Conservation (phyloP, 2,113 vertebrate genomes). For the Aegypius monachus region DNA sequence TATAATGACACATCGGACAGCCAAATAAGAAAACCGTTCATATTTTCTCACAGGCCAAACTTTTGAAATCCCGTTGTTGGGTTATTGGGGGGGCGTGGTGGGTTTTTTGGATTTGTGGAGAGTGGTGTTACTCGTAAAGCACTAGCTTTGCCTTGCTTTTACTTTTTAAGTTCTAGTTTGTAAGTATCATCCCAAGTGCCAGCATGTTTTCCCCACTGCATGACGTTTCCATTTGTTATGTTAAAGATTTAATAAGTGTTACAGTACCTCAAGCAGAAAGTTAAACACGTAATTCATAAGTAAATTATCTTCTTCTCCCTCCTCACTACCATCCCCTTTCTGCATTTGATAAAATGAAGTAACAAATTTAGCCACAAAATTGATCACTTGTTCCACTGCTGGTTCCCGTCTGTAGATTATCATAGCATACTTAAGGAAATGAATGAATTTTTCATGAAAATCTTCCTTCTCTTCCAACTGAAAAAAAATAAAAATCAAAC, state of each 20-base stretch:
- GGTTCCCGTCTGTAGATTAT: slow-evolving; percentile 90
- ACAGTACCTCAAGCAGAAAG: slow-evolving; percentile 89
- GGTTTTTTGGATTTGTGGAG: background rate
- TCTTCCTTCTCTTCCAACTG: slow-evolving; percentile 83
- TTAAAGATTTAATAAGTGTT: background rate
- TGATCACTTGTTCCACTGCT: slow-evolving; percentile 85
- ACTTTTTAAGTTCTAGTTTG: background rate
- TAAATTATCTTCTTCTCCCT: slow-evolving; percentile 71
- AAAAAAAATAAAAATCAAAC: background rate
- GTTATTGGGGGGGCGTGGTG: background rate
- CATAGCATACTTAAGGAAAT: slow-evolving; percentile 89
- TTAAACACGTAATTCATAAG: slow-evolving; percentile 87
- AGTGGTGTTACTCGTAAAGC: background rate
- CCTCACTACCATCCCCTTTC: slow-evolving; percentile 57
- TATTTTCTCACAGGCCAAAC: background rate
- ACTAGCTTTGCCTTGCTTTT: background rate
- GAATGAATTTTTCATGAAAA: slow-evolving; percentile 88
- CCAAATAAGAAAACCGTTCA: background rate
- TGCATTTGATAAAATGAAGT: slow-evolving; percentile 80
- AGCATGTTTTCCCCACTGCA: background rate
- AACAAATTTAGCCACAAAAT: slow-evolving; percentile 89
- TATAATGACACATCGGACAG: background rate
- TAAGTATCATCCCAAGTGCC: background rate
- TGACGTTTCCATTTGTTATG: background rate
- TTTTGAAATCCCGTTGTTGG: background rate